Evolutionary conservation across 2,113 vertebrate species (phyloP), one percentile per base, ranked within the genome.

Genomic region (Hippopotamus amphibius): DNA sequence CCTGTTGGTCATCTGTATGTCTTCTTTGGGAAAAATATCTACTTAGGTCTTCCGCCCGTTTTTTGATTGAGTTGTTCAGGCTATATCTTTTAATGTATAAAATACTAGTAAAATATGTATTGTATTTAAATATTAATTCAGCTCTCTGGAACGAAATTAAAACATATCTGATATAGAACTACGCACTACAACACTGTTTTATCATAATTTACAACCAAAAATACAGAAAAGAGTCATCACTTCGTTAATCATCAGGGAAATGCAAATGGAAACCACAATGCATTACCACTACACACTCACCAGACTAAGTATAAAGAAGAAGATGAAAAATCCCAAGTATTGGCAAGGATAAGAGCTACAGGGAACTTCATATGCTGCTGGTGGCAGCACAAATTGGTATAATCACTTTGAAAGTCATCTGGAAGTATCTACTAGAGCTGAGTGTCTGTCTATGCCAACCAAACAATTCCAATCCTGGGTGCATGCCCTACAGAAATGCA

Each of bases 201-300:
- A 81, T 46, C 53, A 86, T 66, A 80, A 85, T 53, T 86, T 50
- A 93, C 17, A 93, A 74, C 26, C 22, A 81, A 74, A 93, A 85
- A 22, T 43, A 92, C 21, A 17, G 68, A 43, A 95, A 88, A 88
- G 28, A 59, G 71, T 81, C 77, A 59, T 43, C 3, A 92, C 24
- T 43, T 81, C 72, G 63, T 53, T 53, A 74, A 81, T 85, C 63
- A 82, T 50, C 30, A n/a, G 21, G 48, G 26, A 68, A 91, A 68
- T 28, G 14, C 26, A 76, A 97, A 97, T 63, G 76, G 85, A 95
- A 97, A 84, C 48, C 68, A 90, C 26, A 74, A 46, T 90, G 41
- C 4, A 76, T 63, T 77, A 82, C 28, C 22, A 61, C 7, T 81
- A 59, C 1, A 72, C 19, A 59, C 12, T 37, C 43, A 80, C 55